Percentiles rank a stretch among this genome's conserved stretches.
Conservation (phyloP, 2,797 vertebrate genomes). For the Anniella stebbinsi region DNA sequence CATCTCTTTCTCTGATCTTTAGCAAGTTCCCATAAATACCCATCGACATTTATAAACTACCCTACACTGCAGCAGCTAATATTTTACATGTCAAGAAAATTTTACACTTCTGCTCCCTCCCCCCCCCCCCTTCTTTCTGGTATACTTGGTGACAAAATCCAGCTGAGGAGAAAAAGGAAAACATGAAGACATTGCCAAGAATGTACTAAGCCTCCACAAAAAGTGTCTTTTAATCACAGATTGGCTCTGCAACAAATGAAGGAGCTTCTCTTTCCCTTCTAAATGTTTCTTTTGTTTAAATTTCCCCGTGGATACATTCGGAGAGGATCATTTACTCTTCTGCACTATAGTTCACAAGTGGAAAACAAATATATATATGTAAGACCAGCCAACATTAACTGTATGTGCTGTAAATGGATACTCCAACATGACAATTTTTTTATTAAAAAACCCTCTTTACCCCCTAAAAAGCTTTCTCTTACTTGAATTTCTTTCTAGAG, state of each 20-base stretch:
- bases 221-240: conserved; percentile 40
- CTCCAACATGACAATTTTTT: neutral
- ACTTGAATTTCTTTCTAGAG: conserved; percentile 39
- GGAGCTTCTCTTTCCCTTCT: neutral
- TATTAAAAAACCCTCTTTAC: conserved; percentile 32
- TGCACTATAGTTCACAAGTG: conserved; percentile 21
- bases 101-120: conserved; percentile 19
- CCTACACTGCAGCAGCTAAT: conserved; percentile 37
- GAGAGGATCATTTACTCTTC: conserved; percentile 43
- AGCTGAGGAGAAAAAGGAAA: conserved; percentile 34
- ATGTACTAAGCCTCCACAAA: conserved; percentile 38
- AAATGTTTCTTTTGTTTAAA: conserved; percentile 30
- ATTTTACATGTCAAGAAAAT: conserved; percentile 42
- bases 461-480: conserved; percentile 43
- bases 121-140: neutral
- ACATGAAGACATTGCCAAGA: conserved; percentile 29
- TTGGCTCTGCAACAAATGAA: conserved; percentile 13
- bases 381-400: conserved; percentile 40
- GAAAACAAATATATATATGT: neutral
- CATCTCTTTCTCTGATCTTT: conserved; percentile 28
- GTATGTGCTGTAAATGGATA: conserved; percentile 33
- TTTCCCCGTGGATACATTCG: conserved; percentile 31
- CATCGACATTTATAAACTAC: conserved; percentile 39
- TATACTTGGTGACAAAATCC: conserved; percentile 29
- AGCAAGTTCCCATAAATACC: conserved; percentile 40